Evolutionary conservation across 2,888 invertebrate genomes (phyloP).

Genomic region (Smittia aterrima): DNA sequence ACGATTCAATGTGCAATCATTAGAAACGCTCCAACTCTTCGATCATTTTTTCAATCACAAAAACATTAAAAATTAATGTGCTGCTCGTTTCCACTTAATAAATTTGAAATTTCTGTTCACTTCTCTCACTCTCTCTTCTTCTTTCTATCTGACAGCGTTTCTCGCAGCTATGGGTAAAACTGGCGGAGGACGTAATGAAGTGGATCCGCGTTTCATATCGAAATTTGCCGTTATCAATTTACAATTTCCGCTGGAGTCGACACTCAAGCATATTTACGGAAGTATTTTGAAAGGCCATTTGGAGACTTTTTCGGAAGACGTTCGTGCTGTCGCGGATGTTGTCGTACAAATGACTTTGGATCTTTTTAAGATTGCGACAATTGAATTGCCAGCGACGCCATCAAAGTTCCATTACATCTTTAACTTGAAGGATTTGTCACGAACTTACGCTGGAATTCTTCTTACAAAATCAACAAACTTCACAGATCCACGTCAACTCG

Average conservation of each 20-base stretch:
- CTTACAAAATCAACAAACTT: constrained; percentile 72
- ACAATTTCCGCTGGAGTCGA: constrained; percentile 74
- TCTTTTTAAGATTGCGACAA: constrained; percentile 74
- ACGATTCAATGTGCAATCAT: background rate
- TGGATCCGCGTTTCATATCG: constrained; percentile 87
- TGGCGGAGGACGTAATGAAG: constrained; percentile 85
- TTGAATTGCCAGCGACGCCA: constrained; percentile 84
- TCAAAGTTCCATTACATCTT: constrained; percentile 94
- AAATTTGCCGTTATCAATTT: constrained; percentile 87
- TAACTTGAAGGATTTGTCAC: constrained; percentile 85
- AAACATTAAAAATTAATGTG: background rate
- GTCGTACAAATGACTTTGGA: constrained; percentile 78
- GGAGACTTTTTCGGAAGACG: constrained; percentile 63
- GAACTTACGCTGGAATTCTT: constrained; percentile 78
- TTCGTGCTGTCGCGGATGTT: constrained; percentile 63
- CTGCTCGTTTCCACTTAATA: constrained; percentile 9
- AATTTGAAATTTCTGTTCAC: constrained; percentile 8
- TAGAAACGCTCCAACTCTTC: constrained; percentile 4
- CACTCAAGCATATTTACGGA: constrained; percentile 76
- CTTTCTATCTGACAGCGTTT: constrained; percentile 56
- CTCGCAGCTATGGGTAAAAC: constrained; percentile 83
- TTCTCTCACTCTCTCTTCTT: background rate
- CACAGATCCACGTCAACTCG: constrained; percentile 65
- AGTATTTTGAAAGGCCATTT: constrained; percentile 81
- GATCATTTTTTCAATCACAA: background rate